Evolutionary conservation across 1,140 invertebrate genomes (phyloP), one percentile per base, ranked within the genome.

Genomic region (Drosophila chauvacae): DNA sequence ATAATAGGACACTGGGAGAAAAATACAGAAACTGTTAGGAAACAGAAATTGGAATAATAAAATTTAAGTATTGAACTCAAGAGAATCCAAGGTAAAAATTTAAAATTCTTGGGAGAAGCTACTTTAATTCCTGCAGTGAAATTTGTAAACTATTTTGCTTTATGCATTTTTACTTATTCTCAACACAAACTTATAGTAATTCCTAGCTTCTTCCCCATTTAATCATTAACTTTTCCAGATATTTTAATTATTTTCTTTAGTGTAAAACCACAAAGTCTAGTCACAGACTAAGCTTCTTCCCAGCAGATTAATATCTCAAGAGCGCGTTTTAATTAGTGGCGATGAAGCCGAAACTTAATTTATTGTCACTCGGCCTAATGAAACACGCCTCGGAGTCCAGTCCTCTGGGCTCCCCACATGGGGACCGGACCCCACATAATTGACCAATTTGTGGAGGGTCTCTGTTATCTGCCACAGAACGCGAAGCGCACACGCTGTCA

Each of bases 251-350:
- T 37, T 37, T 55, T 7, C 26, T 61, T 4, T 7, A 30, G 37
- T 64, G 62, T 16, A 11, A 14, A 26, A 39, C 64, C 64, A 14
- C 64, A 42, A 9, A 33, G 35, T 41, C 70, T 37, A 73, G 68
- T 60, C 37, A 57, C 71, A 69, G 56, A 81, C 70, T 79, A 85
- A 90, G 85, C 78, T 81, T 63, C 74, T 81, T 82, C 83, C 82
- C 81, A 81, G 77, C 73, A 91, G 88, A 91, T 91, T 77, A 91
- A 91, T 91, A 91, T 91, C 88, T 90, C 80, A 91, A 77, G 66
- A 78, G 81, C 84, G 84, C 80, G 83, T 88, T 90, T 90, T 82
- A 90, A 90, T 90, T 90, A 90, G 85, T 76, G 77, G 59, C 47
- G 76, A 75, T 81, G 71, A 66, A 53, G 62, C 53, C 71, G 60